Conservation (phyloP, 2,113 vertebrate genomes). For the Alosa alosa region DNA sequence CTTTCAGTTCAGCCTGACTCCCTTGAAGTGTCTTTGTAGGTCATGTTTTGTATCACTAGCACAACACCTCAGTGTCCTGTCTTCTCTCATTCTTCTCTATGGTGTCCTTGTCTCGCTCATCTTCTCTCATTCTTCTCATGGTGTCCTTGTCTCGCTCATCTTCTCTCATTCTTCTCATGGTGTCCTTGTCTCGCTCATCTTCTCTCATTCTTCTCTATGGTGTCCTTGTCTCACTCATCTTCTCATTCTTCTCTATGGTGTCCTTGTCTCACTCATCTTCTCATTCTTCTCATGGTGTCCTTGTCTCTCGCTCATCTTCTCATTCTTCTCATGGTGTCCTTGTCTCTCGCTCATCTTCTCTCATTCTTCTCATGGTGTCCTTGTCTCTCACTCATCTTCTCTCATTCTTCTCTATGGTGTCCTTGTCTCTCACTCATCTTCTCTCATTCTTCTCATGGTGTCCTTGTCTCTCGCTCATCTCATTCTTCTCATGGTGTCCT, state of each 20-base stretch:
- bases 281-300: neutral
- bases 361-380: no score
- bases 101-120: no score
- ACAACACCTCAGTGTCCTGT: neutral
- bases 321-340: no score
- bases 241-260: neutral
- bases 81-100: neutral
- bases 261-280: no score
- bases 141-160: neutral
- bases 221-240: no score
- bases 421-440: no score
- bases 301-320: neutral
- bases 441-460: neutral
- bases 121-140: neutral
- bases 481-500: neutral
- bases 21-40: neutral
- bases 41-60: neutral
- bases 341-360: no score
- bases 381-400: no score
- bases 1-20: neutral
- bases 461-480: neutral
- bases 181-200: neutral
- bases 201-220: no score
- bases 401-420: neutral
- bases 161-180: no score